Evolutionary conservation across 2,113 vertebrate genomes (phyloP).

Genomic region (Odocoileus virginianus): DNA sequence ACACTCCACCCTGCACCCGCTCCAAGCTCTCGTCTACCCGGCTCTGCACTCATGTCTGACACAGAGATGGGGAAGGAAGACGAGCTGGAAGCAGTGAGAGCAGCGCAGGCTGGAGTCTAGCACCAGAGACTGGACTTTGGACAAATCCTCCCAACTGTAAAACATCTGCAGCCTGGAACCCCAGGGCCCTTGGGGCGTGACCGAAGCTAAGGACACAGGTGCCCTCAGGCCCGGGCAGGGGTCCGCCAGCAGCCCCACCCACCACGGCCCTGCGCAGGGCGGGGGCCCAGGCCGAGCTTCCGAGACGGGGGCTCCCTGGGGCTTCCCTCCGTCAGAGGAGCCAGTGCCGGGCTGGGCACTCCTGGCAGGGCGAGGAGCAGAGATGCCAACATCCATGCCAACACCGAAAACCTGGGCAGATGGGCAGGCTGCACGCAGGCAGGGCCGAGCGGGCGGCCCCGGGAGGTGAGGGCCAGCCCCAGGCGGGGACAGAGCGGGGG

Average conservation of each 20-base stretch:
- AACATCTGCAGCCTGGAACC: neutral
- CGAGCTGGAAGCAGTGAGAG: neutral
- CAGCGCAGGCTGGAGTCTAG: neutral
- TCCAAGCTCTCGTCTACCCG: neutral
- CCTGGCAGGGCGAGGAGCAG: neutral
- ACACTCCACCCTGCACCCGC: neutral
- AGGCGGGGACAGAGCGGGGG: rapidly evolving
- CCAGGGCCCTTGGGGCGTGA: neutral
- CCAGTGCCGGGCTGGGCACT: neutral
- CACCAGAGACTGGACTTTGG: neutral
- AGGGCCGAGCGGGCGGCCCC: neutral
- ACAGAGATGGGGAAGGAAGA: neutral
- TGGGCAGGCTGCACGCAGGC: neutral
- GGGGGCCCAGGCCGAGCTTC: neutral
- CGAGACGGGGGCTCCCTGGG: neutral
- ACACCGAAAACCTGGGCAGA: neutral
- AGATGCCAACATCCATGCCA: rapidly evolving
- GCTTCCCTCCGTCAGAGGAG: neutral
- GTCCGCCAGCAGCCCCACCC: neutral
- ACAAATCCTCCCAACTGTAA: neutral
- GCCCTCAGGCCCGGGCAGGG: neutral
- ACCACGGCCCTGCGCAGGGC: neutral
- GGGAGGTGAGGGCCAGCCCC: neutral
- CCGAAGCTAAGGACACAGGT: neutral
- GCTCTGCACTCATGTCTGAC: rapidly evolving